Evolutionary conservation across 1,140 invertebrate genomes (phyloP), one percentile per base, ranked within the genome.

Genomic region (Drosophila orena): DNA sequence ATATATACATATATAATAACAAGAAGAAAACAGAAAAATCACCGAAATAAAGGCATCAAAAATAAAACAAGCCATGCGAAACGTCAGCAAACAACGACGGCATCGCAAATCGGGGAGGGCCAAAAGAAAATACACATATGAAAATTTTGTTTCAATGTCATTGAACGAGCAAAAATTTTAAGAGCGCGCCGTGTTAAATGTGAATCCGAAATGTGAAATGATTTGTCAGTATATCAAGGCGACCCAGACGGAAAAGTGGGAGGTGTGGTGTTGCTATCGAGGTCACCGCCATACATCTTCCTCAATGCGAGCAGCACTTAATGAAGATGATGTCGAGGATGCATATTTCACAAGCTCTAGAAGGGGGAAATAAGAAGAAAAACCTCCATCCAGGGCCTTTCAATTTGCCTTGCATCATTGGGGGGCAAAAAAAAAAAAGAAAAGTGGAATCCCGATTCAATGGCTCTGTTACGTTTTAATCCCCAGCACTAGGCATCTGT

Each of bases 71-170:
- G 22, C 44, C 62, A 66, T 27, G 77, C 77, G 56, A 61, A 85
- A 85, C 73, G 73, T 84, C 81, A 77, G 73, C 69, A 59, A 37
- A 53, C 58, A 55, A 47, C 55, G 69, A 76, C 79, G 70, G 68
- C 80, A 77, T 56, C 50, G 57, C 46, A 58, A 38, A 55, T 10
- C 3, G 42, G 42, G 27, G 12, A 2, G 14, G 37, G 34, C 8
- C 7, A 35, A 35, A 20, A 24, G 4, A 24, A 2, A 30, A 49
- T 6, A 46, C 53, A 37, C 40, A 57, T 66, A 69, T 72, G 66
- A 73, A 89, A 89, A 88, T 88, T 88, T 89, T 66, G 77, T 89
- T 89, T 88, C 84, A 88, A 88, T 88, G 83, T 89, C 83, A 89
- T 84, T 89, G 83, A 79, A 84, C 83, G 83, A 79, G 44, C 52